Evolutionary conservation across 2,888 invertebrate species (phyloP).

Genomic region (Colletes collaris): DNA sequence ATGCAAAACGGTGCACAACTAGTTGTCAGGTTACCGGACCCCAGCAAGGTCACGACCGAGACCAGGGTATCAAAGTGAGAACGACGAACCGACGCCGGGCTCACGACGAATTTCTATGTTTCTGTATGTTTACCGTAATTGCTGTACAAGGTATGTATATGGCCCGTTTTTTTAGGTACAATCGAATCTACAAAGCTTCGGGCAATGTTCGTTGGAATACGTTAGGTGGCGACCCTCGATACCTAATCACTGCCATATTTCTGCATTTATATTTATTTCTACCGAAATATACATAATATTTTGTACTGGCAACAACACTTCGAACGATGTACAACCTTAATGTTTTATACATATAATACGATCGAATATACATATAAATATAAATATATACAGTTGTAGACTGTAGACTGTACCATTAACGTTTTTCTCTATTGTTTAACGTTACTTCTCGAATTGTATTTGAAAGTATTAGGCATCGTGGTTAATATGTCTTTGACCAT

Average conservation of each 20-base stretch:
- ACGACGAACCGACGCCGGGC: slow-evolving; percentile 2
- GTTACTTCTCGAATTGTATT: slow-evolving; percentile 17
- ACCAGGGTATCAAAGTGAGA: slow-evolving; percentile 78
- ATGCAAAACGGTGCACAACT: slow-evolving; percentile 80
- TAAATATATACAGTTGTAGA: slow-evolving; percentile 31
- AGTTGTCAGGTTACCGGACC: slow-evolving; percentile 81
- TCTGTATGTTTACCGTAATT: slow-evolving; percentile 46
- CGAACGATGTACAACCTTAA: slow-evolving; percentile 39
- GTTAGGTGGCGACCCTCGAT: slow-evolving; percentile 31
- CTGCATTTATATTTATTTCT: slow-evolving; percentile 67
- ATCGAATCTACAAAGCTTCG: slow-evolving; percentile 27
- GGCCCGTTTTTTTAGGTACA: slow-evolving; percentile 40
- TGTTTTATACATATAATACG: slow-evolving; percentile 39
- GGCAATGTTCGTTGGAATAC: slow-evolving; percentile 22
- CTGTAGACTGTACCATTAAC: slow-evolving; percentile 29
- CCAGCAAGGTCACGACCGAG: slow-evolving; percentile 78
- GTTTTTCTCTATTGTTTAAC: slow-evolving; percentile 24
- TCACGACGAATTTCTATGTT: slow-evolving; percentile 50
- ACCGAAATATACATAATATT: slow-evolving; percentile 47
- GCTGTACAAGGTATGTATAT: slow-evolving; percentile 49
- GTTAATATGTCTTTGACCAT: slow-evolving; percentile 9
- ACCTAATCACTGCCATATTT: slow-evolving; percentile 60
- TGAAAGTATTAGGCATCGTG: slow-evolving; percentile 23
- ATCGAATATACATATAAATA: slow-evolving; percentile 38
- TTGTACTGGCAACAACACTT: slow-evolving; percentile 50